Percentiles rank a stretch among this genome's conserved stretches.
phyloP scores from a whole-genome alignment of 2,888 invertebrate species.

The Chalcis sispes region DNA sequence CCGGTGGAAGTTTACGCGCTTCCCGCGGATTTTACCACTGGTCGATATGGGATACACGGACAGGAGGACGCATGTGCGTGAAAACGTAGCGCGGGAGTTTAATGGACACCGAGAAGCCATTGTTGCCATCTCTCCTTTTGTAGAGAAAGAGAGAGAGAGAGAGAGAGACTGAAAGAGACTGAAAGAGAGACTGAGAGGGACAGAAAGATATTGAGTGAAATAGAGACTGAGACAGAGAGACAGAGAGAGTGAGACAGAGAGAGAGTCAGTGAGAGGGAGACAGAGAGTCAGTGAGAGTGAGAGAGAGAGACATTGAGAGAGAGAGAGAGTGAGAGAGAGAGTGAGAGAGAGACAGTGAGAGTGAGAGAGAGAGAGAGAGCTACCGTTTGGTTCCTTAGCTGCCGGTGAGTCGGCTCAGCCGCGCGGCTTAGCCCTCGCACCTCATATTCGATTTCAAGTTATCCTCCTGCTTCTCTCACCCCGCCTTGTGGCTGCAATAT shows the following conservation, averaged over 20 bases:
- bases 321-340: not conserved
- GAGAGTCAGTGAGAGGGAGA: conserved; percentile 12
- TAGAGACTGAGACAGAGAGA: no score
- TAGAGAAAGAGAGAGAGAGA: no score
- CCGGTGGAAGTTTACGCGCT: conserved; percentile 23
- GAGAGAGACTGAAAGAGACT: no score
- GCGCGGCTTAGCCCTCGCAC: conserved; percentile 66
- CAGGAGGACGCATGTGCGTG: not conserved
- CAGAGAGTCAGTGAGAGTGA: not conserved
- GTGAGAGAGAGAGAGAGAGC: conserved; percentile 40
- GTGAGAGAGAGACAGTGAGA: not conserved
- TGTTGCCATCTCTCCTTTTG: no score
- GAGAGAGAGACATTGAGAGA: not conserved
- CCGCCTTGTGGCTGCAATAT: conserved; percentile 29
- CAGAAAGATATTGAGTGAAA: no score
- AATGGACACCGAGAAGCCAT: conserved; percentile 67
- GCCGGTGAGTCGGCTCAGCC: conserved; percentile 58
- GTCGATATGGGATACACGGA: conserved; percentile 20
- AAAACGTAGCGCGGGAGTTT: conserved; percentile 48
- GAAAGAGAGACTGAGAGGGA: no score
- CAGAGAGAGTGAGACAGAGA: not conserved
- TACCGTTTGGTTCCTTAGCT: conserved; percentile 66
- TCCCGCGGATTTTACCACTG: conserved; percentile 32
- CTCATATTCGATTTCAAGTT: conserved; percentile 71
- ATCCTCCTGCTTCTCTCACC: not conserved